Base-by-base conservation (phyloP, 2,113 vertebrate species). In the Callipepla squamata region DNA sequence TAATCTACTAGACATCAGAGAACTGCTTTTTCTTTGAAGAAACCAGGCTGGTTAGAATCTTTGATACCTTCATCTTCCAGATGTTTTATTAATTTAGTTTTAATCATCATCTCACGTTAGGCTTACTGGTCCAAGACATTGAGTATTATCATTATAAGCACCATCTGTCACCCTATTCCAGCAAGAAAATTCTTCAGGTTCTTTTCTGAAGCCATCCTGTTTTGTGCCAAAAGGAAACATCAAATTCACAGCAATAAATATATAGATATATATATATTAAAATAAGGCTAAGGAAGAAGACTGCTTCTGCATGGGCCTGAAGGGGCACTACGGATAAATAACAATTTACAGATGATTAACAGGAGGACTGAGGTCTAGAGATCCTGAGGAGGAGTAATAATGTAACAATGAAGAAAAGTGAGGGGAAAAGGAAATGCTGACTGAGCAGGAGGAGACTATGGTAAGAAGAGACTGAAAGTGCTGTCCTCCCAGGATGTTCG, bases 71-170 rank as follows among this genome's bases (percentile, higher is more conserved):
- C 36, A 85, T 93, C 88, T 94, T 92, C 94, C 95, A 93, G 89
- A 94, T 96, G 94, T 96, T 96, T 96, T 94, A 96, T 96, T 96
- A 95, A 96, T 95, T 95, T 9, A 1, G 58, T 96, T 96, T 96
- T 93, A 96, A 92, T 95, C 85, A 93, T 80, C 51, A 65, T 88
- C 92, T 94, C 80, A 70, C 63, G 34, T 94, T 83, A 92, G 61
- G 88, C 76, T 92, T 95, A 92, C 93, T 89, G 67, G 94, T 95
- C 82, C 87, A 83, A 94, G 68, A 77, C 82, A 94, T 85, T 81
- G 95, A 96, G 76, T 87, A 74, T 85, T 95, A 92, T 87, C 48
- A 69, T 93, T 92, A 80, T 68, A 80, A 95, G 73, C 88, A 92
- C 88, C 92, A 94, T 94, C 93, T 96, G 95, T 84, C 83, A 93